Base-by-base conservation (phyloP, 2,797 vertebrate genomes). In the Gadopsis marmoratus region DNA sequence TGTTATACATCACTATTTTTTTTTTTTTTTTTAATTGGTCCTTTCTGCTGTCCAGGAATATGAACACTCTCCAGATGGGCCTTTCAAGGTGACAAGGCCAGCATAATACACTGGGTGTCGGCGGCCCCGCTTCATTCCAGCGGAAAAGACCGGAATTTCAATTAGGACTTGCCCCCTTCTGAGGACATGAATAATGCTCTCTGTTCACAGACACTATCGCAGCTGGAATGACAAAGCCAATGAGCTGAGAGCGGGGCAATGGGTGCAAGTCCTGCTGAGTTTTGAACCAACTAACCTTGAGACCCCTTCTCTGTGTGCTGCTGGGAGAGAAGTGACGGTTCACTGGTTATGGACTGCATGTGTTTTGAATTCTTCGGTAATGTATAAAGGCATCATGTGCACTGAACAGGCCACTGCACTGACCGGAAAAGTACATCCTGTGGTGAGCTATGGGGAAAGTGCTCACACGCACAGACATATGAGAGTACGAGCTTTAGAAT, bases 101-200 rank as follows among this genome's bases (percentile, higher is more conserved):
- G 85, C 50, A 91, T 90, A 94, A 93, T 91, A 91, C 85, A 90
- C 90, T 91, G 88, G 79, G 88, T 87, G 87, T 89, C 79, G 37
- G 79, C 41, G 14, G 85, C 71, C 84, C 79, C 14, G 71, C 87
- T 91, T 90, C 87, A 85, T 91, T 93, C 87, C 89, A 86, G 77
- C 84, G 71, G 79, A 91, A 93, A 87, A 88, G 92, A 91, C 89
- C n/a, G 85, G 95, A 96, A 96, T 96, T 92, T 95, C 90, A 96
- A 95, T 96, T 92, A 95, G 94, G 87, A 88, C 76, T 79, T 86
- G 83, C 86, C 86, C 89, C 92, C 90, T 89, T 89, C 91, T 85
- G 88, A 88, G 92, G 91, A 91, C 89, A 89, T 91, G 93, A 95
- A 95, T 95, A 93, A 94, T 94, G 91, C 86, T 90, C 90, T 94